Evolutionary conservation across 2,113 vertebrate species (phyloP).

Genomic region (Syngnathus scovelli): DNA sequence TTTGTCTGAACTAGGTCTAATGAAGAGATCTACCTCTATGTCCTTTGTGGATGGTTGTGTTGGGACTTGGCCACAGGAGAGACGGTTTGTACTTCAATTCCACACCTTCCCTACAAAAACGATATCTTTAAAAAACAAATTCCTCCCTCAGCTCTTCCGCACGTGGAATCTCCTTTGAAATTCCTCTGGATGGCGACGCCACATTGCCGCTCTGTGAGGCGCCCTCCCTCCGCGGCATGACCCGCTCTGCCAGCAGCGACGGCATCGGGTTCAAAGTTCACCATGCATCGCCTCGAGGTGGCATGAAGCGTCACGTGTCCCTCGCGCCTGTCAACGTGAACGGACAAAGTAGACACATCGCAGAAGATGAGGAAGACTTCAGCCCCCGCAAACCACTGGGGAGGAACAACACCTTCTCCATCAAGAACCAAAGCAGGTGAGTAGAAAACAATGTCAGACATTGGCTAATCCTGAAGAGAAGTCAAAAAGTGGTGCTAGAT

Average conservation of each 20-base stretch:
- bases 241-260: constrained; percentile 87
- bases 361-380: constrained; percentile 74
- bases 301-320: constrained; percentile 76
- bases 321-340: constrained; percentile 81
- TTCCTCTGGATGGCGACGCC: constrained; percentile 87
- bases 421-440: constrained; percentile 66
- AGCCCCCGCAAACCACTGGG: constrained; percentile 46
- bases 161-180: constrained; percentile 93
- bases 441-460: not conserved
- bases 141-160: constrained; percentile 75
- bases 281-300: constrained; percentile 62
- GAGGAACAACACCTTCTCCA: constrained; percentile 60
- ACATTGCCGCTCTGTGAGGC: constrained; percentile 48
- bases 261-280: constrained; percentile 78
- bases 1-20: constrained; percentile 68
- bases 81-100: constrained; percentile 70
- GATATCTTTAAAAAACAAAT: not conserved
- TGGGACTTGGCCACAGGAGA: constrained; percentile 96
- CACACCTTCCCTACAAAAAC: not conserved
- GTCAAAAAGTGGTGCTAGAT: too few species aligned
- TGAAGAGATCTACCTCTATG: constrained; percentile 89
- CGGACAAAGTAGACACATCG: constrained; percentile 68
- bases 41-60: constrained; percentile 86
- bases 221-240: constrained; percentile 69
- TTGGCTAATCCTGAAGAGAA: too few species aligned